Base-by-base conservation (phyloP, 2,113 vertebrate genomes). In the Synodontis membranacea region DNA sequence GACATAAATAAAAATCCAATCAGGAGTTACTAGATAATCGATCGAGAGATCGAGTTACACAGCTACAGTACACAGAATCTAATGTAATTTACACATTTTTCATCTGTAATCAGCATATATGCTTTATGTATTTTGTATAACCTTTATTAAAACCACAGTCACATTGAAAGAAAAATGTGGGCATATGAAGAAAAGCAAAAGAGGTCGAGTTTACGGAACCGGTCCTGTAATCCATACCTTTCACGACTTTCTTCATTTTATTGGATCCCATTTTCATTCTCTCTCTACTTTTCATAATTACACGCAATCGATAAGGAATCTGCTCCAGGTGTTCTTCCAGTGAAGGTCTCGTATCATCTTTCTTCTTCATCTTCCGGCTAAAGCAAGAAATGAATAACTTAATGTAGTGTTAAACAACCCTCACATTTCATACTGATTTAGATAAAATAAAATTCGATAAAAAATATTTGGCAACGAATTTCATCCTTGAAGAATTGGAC, bases 281-380 rank as follows among this genome's bases (percentile, higher is more conserved):
- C 48, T 97, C 94, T 0, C 94, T 95, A 90, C 95, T 96, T 91
- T 88, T 95, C 92, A 99, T 97, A 0, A 99, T 97, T 91, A 97
- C 97, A 62, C 95, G 94, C 25, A 99, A 95, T 15, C 94, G 96
- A 87, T 95, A 98, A 0, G 97, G 98, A 87, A 99, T 98, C 89
- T 95, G 91, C 34, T 97, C 90, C 85, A 99, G 95, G 46, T 97
- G 96, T 0, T 97, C 94, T 0, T 90, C 92, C 50, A 90, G 91
- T 12, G 89, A 91, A 74, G 95, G 93, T 74, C 94, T 95, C 42
- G 89, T 93, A 89, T 89, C 93, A 89, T 89, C 90, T 89, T 94
- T 91, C 37, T 91, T 92, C 85, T 92, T 95, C 60, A 93, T 90
- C 5, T 88, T 91, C 31, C 89, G 91, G 62, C 42, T 44, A 37